A percentile compares a stretch with the other conserved stretches of the same genome.
Evolutionary conservation across 2,888 invertebrate genomes (phyloP).

Genomic region (Eupithecia abbreviata): DNA sequence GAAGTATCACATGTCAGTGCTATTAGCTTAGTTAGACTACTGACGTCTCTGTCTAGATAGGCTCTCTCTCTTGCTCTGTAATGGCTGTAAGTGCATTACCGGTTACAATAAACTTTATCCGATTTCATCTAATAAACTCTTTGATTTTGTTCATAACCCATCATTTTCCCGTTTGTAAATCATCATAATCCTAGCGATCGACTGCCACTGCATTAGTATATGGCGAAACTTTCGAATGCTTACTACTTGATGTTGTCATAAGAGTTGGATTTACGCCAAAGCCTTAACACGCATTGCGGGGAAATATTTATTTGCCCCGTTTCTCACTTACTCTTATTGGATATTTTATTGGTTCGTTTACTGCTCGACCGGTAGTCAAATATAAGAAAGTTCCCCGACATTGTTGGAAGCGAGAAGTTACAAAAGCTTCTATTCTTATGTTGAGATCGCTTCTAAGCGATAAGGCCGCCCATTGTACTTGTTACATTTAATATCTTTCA

Average conservation of each 20-base stretch:
- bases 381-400: background rate
- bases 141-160: too few species aligned
- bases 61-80: too few species aligned
- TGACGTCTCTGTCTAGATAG: too few species aligned
- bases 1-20: too few species aligned
- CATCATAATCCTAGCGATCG: too few species aligned
- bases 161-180: background rate
- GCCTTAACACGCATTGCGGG: constrained; percentile 68
- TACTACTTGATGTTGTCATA: constrained; percentile 68
- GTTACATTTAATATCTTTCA: too few species aligned
- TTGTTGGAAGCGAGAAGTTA: background rate
- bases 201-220: constrained; percentile 27
- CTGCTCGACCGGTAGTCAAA: constrained; percentile 1
- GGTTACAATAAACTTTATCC: too few species aligned
- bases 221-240: constrained; percentile 60
- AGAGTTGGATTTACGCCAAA: constrained; percentile 73
- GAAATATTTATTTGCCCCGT: constrained; percentile 42
- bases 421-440: background rate
- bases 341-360: constrained; percentile 7
- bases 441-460: too few species aligned
- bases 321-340: constrained; percentile 38
- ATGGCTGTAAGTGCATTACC: too few species aligned
- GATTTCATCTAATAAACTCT: too few species aligned
- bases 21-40: too few species aligned
- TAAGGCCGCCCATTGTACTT: too few species aligned